phyloP scores from a whole-genome alignment of 2,888 invertebrate species.

The Crematogaster levior region DNA sequence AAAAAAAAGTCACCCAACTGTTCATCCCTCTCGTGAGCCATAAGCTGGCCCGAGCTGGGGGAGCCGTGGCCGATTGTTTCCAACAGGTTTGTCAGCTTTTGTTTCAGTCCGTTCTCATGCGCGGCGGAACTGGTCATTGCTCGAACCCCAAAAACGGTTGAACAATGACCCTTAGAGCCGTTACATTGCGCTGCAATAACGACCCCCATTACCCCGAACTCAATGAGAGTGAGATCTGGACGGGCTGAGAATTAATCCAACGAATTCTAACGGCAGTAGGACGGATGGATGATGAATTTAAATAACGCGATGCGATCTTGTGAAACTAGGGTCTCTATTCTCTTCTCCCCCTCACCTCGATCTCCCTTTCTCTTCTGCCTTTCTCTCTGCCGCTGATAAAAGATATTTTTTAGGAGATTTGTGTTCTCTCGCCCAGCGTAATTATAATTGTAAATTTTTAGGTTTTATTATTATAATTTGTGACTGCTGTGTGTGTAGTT shows the following conservation, averaged over 20 bases:
- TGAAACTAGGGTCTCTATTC: constrained; percentile 33
- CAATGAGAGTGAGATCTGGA: constrained; percentile 61
- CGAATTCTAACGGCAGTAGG: constrained; percentile 42
- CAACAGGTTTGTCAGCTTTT: constrained; percentile 84
- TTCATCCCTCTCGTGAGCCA: constrained; percentile 80
- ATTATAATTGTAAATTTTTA: not conserved
- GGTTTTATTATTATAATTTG: not conserved
- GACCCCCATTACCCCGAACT: constrained; percentile 73
- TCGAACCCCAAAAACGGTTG: constrained; percentile 81
- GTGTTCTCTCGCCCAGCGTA: not conserved
- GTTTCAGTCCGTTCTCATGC: constrained; percentile 84
- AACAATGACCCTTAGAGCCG: constrained; percentile 83
- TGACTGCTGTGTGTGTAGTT: not conserved
- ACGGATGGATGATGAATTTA: constrained; percentile 52
- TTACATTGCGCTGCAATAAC: constrained; percentile 78
- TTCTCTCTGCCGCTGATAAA: not conserved
- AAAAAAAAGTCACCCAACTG: constrained; percentile 85
- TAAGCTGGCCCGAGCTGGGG: constrained; percentile 70
- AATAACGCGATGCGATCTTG: constrained; percentile 51
- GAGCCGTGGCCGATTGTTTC: constrained; percentile 82
- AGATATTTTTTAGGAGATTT: not conserved
- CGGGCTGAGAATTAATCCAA: constrained; percentile 67
- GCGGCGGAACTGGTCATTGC: constrained; percentile 82
- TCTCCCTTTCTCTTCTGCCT: not conserved
- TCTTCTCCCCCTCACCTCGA: not conserved